Base-by-base conservation (phyloP, 2,797 vertebrate genomes). In the Crenuchus spilurus region DNA sequence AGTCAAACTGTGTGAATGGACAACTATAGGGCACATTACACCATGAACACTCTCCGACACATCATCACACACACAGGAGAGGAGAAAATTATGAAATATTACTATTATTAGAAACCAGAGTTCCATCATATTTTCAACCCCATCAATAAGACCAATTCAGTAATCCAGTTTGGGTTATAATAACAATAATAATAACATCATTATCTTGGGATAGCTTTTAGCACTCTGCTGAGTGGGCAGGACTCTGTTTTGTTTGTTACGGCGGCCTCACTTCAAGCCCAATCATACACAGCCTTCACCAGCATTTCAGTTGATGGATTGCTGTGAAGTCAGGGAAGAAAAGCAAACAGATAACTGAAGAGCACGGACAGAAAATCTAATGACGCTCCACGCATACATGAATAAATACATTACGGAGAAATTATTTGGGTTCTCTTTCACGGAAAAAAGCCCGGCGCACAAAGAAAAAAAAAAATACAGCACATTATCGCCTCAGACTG, bases 261-360 rank as follows among this genome's bases (percentile, higher is more conserved):
- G 41, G 7, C 9, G 51, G 44, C 4, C 22, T 33, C 31, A 30
- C 35, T 49, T 39, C 63, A 60, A 58, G 63, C 37, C 7, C 1
- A 64, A 70, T 46, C 41, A 22, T 57, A 72, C 65, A 30, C 18
- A 72, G 39, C 46, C 65, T 76, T 73, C 64, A 76, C 0, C 48
- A 80, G 60, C 65, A 46, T 48, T 80, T 57, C 16, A 54, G 51
- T 11, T 60, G 74, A 80, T 66, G 65, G 70, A 80, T 74, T 70
- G 70, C 39, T 66, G 39, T 39, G 51, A 65, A 60, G 58, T 64
- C 51, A 18, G 28, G 51, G 30, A 65, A 41, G 66, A 64, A 52
- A 68, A 55, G 28, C 37, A 54, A 76, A 72, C 65, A 65, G 48
- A 55, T 44, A 62, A 55, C 30, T 70, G 20, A 72, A 58, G 44